Evolutionary conservation across 2,113 vertebrate genomes (phyloP), one percentile per base, ranked within the genome.

Genomic region (Callocephalon fimbriatum): DNA sequence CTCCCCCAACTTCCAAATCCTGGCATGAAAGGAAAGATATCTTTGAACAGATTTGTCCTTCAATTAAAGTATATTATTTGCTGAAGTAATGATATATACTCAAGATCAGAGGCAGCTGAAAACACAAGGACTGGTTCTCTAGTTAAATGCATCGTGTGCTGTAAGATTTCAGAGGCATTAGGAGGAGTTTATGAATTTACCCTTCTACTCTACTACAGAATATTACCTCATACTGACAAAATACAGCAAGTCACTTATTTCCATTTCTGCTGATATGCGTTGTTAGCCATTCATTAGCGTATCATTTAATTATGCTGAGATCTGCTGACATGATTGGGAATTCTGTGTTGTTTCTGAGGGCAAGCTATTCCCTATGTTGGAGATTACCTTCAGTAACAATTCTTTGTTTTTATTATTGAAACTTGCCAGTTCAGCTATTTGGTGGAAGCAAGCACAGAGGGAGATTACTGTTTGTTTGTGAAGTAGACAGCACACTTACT

Each of bases 401-500:
- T 79, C 81, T 80, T 51, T 62, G 18, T 65, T 80, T 94, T 88
- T 35, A 26, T 54, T 72, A 71, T 86, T 92, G 70, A 51, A 86
- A 91, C 42, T 85, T 95, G 56, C 50, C 48, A 90, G 37, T 88
- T 93, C 25, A 86, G 80, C 44, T 78, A 47, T 32, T 85, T 74
- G 22, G 65, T 84, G 53, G 54, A 91, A 95, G 27, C 35, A 91
- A 90, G 35, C 73, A 85, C 26, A 87, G 65, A 91, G 61, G n/a
- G 54, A 95, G 42, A 59, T 89, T 47, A 51, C 7, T 45, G n/a
- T 54, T 92, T 58, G 65, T 5, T 95, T 93, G 74, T 72, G 31
- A 96, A 97, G 47, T 75, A 94, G 54, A 88, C 47, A 80, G 86
- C 42, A 92, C 63, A 59, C 65, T 94, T 92, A 76, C 21, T 77